These are phyloP conservation scores for Lithobates sylvaticus DNA, from an alignment of 2,797 vertebrate species.

Conservation along the genomic window DNA sequence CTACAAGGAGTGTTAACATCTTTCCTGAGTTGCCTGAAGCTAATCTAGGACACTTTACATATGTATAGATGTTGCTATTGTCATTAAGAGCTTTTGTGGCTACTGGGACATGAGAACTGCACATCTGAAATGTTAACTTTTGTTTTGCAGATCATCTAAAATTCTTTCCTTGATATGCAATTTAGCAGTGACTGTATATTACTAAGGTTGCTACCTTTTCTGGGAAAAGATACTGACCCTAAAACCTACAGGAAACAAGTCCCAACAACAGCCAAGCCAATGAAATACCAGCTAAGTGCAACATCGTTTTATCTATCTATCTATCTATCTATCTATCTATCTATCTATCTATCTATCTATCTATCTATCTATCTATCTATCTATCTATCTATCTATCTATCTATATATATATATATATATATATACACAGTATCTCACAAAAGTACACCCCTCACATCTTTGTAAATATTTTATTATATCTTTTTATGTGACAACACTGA, in stretches of 20 bases:
- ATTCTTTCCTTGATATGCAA: constrained; percentile 38
- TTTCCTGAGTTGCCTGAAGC: neutral
- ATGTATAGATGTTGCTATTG: constrained; percentile 15
- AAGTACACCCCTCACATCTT: no score
- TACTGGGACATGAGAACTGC: constrained; percentile 25
- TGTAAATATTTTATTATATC: no score
- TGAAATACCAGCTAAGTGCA: no score
- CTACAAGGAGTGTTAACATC: constrained; percentile 7
- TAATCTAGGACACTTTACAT: constrained; percentile 18
- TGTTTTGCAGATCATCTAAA: constrained; percentile 20
- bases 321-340: no score
- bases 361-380: no score
- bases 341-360: no score
- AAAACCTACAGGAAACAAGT: neutral
- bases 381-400: no score
- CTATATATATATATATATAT: no score
- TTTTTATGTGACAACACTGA: no score
- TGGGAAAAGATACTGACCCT: neutral
- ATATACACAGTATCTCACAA: no score
- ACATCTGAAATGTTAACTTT: constrained; percentile 1
- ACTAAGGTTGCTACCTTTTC: neutral
- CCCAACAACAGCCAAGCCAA: no score
- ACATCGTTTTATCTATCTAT: no score
- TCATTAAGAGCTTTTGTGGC: constrained; percentile 33
- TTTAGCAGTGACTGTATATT: neutral